Conservation (phyloP, 2,888 invertebrate genomes). For the Tinea semifulvella region DNA sequence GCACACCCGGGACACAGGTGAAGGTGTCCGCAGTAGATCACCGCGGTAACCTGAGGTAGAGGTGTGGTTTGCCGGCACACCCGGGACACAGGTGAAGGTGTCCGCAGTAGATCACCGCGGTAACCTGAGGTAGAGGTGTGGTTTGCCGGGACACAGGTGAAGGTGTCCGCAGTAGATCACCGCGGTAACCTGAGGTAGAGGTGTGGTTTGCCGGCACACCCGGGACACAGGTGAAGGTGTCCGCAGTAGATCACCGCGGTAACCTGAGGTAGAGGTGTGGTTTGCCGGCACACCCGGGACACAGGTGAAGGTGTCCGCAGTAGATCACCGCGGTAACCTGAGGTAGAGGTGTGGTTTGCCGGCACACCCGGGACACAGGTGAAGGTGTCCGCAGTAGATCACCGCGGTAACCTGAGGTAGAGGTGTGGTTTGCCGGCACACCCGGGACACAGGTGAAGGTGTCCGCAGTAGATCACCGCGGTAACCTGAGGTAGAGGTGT, state of each 20-base stretch:
- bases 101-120: too few species aligned
- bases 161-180: too few species aligned
- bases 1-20: too few species aligned
- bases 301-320: slow-evolving; percentile 71
- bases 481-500: too few species aligned
- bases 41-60: slow-evolving; percentile 52
- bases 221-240: too few species aligned
- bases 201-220: too few species aligned
- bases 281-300: slow-evolving; percentile 93
- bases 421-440: slow-evolving; percentile 78
- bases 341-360: slow-evolving; percentile 65
- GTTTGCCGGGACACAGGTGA: too few species aligned
- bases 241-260: slow-evolving; percentile 26
- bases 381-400: slow-evolving; percentile 33
- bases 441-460: slow-evolving; percentile 95
- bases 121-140: too few species aligned
- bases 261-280: slow-evolving; percentile 54
- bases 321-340: slow-evolving; percentile 35
- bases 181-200: too few species aligned
- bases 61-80: slow-evolving; percentile 77
- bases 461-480: too few species aligned
- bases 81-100: slow-evolving; percentile 96
- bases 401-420: slow-evolving; percentile 49
- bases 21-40: not conserved
- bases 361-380: slow-evolving; percentile 97